phyloP scores from a whole-genome alignment of 2,797 vertebrate species.

The Takifugu ocellatus region DNA sequence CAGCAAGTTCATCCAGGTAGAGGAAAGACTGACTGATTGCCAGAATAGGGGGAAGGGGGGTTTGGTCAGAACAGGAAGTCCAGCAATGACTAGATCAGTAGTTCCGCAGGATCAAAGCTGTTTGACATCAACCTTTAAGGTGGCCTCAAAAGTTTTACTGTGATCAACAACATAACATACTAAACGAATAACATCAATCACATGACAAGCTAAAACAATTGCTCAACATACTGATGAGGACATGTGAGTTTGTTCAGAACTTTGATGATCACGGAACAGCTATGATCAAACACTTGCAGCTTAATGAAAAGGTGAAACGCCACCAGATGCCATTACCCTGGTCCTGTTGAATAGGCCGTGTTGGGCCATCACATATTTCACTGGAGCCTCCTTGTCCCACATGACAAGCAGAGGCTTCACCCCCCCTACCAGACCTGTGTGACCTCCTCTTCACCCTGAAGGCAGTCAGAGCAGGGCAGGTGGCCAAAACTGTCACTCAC shows the following conservation, averaged over 20 bases:
- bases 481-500: slow-evolving; percentile 83
- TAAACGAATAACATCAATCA: too few relatives aligned
- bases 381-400: slow-evolving; percentile 11
- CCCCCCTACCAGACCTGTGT: slow-evolving; percentile 45
- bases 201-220: too few relatives aligned
- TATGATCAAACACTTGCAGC: neutral
- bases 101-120: slow-evolving; percentile 2
- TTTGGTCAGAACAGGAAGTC: neutral
- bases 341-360: slow-evolving; percentile 40
- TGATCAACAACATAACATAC: too few relatives aligned
- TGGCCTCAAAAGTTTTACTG: too few relatives aligned
- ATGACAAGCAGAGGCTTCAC: slow-evolving; percentile 42
- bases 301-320: slow-evolving; percentile 1
- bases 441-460: slow-evolving; percentile 56
- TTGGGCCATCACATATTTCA: slow-evolving; percentile 46
- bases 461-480: slow-evolving; percentile 76
- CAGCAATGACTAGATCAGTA: slow-evolving; percentile 42
- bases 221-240: too few relatives aligned
- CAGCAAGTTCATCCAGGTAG: slow-evolving; percentile 23
- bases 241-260: neutral
- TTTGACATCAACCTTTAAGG: slow-evolving; percentile 21
- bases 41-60: neutral
- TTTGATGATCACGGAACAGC: neutral
- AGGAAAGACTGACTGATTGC: slow-evolving; percentile 1
- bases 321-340: slow-evolving; percentile 40